phyloP scores from a whole-genome alignment of 2,888 invertebrate species.

The Hymenopus coronatus region DNA sequence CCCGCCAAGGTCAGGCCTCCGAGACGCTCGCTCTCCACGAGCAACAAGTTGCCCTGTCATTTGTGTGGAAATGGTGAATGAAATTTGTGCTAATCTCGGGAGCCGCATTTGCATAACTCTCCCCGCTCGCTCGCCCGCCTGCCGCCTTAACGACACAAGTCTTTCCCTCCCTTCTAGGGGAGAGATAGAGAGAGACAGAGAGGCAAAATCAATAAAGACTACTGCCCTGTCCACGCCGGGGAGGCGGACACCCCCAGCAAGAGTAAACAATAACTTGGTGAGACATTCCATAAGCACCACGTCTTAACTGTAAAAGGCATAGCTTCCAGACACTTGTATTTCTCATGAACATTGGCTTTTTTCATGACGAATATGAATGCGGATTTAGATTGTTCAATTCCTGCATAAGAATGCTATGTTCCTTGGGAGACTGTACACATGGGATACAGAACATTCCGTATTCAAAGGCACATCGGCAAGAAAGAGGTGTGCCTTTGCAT shows the following conservation, averaged over 20 bases:
- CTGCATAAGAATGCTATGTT: too few species aligned
- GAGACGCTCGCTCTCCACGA: background rate
- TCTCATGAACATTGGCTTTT: too few species aligned
- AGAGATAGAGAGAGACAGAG: background rate
- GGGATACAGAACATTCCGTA: too few species aligned
- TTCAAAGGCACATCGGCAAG: too few species aligned
- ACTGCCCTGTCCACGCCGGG: background rate
- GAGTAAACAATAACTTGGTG: background rate
- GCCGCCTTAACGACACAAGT: background rate
- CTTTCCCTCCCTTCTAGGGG: background rate
- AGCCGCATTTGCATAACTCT: conserved; percentile 23
- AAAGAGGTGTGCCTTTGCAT: too few species aligned
- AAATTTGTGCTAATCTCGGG: conserved; percentile 36
- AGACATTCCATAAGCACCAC: background rate
- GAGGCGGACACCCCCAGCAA: background rate
- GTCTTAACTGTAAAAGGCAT: too few species aligned
- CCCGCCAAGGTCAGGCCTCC: conserved; percentile 24
- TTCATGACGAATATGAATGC: too few species aligned
- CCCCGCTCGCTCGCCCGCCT: conserved; percentile 22
- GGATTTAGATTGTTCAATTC: too few species aligned
- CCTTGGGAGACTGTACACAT: too few species aligned
- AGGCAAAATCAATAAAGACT: conserved; percentile 21
- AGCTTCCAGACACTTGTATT: too few species aligned
- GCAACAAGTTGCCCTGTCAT: conserved; percentile 29
- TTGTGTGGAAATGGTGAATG: conserved; percentile 38